phyloP scores from a whole-genome alignment of 2,888 invertebrate genomes.

The Synergus umbraculus region DNA sequence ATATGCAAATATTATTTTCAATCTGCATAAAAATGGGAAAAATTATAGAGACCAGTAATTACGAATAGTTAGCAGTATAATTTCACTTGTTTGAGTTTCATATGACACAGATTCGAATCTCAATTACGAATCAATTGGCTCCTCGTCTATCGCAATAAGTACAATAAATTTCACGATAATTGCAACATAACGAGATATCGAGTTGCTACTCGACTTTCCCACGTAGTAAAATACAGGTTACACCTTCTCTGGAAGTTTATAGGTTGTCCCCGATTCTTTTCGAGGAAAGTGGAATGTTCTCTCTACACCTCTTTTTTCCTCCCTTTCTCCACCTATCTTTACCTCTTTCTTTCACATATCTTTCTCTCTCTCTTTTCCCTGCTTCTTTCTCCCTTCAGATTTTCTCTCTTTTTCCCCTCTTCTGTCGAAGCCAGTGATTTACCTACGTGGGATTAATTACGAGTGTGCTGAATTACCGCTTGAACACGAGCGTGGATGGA shows the following conservation, averaged over 20 bases:
- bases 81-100: constrained; percentile 33
- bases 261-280: constrained; percentile 57
- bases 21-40: constrained; percentile 4
- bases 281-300: constrained; percentile 49
- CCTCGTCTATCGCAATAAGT: constrained; percentile 40
- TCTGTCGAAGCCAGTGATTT: constrained; percentile 56
- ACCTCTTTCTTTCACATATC: constrained; percentile 26
- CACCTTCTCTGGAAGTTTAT: constrained; percentile 50
- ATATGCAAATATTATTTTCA: constrained; percentile 15
- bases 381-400: constrained; percentile 8
- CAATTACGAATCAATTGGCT: constrained; percentile 41
- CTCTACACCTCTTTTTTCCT: constrained; percentile 43
- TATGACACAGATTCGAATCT: constrained; percentile 36
- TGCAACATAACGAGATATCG: constrained; percentile 40
- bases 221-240: constrained; percentile 59
- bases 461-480: constrained; percentile 58
- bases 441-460: constrained; percentile 61
- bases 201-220: constrained; percentile 54
- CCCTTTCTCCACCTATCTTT: background rate
- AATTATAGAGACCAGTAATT: constrained; percentile 21
- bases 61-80: constrained; percentile 26
- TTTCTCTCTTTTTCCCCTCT: constrained; percentile 31
- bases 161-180: constrained; percentile 41
- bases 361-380: constrained; percentile 34
- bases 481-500: constrained; percentile 47